Evolutionary conservation across 2,797 vertebrate genomes (phyloP).

Genomic region (Syndactyla subalaris): DNA sequence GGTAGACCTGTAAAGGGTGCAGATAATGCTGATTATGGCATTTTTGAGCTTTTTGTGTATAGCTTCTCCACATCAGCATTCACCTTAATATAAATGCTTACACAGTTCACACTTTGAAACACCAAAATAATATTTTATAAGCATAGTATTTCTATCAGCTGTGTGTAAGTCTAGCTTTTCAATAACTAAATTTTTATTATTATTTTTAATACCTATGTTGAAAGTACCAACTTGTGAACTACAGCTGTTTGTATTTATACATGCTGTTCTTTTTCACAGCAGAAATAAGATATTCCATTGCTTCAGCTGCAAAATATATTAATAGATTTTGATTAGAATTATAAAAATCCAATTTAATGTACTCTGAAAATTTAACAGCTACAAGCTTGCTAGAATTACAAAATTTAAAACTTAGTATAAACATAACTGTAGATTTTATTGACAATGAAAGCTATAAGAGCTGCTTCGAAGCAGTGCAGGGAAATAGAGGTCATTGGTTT

Average conservation of each 20-base stretch:
- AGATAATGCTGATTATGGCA: background rate
- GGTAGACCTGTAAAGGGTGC: background rate
- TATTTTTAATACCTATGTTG: background rate
- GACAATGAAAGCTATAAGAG: background rate
- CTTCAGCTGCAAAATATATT: background rate
- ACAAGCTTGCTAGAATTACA: background rate
- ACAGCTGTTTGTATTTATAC: background rate
- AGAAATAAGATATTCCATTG: background rate
- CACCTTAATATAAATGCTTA: background rate
- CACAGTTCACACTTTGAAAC: background rate
- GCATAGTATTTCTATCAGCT: background rate
- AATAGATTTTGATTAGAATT: background rate
- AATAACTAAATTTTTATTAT: background rate
- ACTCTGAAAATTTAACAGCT: background rate
- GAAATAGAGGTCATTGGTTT: background rate
- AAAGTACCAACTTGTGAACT: background rate
- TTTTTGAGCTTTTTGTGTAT: background rate
- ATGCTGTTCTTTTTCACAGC: background rate
- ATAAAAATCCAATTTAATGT: background rate
- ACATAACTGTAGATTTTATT: background rate
- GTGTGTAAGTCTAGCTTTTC: background rate
- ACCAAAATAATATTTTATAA: background rate
- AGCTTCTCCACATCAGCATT: background rate
- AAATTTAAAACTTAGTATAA: background rate
- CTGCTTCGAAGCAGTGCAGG: background rate